A percentile compares a stretch with the other conserved stretches of the same genome.
These are phyloP conservation scores for Tragelaphus eurycerus DNA, from an alignment of 2,797 vertebrate genomes.

Conservation along the genomic window DNA sequence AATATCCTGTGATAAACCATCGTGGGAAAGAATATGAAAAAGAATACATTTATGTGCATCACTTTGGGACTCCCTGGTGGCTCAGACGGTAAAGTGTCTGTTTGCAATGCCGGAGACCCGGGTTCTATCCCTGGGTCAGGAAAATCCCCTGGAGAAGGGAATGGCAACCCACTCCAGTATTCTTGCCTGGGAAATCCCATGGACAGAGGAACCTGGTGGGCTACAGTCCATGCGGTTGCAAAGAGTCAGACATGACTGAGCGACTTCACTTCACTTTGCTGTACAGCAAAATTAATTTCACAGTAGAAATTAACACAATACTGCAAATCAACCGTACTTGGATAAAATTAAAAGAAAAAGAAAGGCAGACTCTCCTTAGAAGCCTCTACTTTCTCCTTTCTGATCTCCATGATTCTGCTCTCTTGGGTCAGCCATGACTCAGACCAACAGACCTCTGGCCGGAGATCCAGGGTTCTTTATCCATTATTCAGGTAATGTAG, in stretches of 20 bases:
- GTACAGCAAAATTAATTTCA: neutral
- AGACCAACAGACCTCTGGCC: neutral
- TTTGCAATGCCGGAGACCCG: too few species aligned
- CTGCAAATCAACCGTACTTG: neutral
- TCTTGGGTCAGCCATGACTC: conserved; percentile 4
- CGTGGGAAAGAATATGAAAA: neutral
- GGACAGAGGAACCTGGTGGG: too few species aligned
- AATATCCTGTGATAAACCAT: neutral
- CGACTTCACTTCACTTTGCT: neutral
- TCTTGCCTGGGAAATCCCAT: too few species aligned
- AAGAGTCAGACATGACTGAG: too few species aligned
- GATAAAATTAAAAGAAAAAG: neutral
- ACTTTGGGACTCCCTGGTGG: neutral
- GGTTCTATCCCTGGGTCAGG: too few species aligned
- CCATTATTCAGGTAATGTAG: neutral
- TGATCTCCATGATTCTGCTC: neutral
- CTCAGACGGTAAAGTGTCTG: too few species aligned
- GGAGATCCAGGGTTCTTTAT: neutral
- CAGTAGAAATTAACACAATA: neutral
- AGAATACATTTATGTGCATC: neutral
- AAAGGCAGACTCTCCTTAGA: neutral
- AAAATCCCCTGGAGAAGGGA: too few species aligned
- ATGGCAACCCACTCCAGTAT: too few species aligned
- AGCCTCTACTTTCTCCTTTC: neutral
- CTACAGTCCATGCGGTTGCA: too few species aligned